Conservation (phyloP, 2,113 vertebrate species). For the Coptodon bakossiorum region DNA sequence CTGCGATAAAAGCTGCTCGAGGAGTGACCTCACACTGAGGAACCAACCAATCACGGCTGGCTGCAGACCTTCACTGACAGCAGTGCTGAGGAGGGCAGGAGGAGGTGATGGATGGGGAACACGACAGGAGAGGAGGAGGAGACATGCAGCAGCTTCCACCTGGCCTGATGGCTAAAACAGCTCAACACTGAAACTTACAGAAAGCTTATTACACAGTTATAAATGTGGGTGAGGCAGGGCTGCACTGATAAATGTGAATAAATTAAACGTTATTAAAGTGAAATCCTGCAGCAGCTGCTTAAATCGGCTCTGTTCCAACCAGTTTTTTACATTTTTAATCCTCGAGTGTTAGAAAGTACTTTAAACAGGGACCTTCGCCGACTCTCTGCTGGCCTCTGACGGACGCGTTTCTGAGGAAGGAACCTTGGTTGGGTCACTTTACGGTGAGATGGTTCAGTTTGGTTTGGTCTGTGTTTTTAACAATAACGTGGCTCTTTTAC, state of each 20-base stretch:
- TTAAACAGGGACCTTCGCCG: neutral
- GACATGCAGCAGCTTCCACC: neutral
- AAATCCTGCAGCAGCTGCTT: neutral
- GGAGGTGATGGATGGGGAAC: neutral
- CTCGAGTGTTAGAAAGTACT: neutral
- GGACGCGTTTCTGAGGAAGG: neutral
- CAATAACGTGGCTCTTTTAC: neutral
- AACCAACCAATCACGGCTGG: neutral
- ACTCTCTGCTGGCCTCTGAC: neutral
- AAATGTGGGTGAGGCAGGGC: neutral
- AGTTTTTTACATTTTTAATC: neutral
- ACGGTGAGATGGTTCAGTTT: neutral
- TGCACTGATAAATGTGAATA: neutral
- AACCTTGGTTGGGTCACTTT: neutral
- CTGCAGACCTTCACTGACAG: neutral
- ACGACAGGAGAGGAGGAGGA: neutral
- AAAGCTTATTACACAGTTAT: neutral
- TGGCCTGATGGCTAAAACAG: neutral
- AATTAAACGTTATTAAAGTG: neutral
- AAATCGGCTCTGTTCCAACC: neutral
- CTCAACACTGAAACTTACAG: neutral
- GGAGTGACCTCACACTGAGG: neutral
- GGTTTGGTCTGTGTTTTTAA: neutral
- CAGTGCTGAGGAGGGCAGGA: neutral
- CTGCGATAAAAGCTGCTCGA: neutral